These are phyloP conservation scores for Coendou prehensilis DNA, from an alignment of 2,797 vertebrate species.

Conservation along the genomic window DNA sequence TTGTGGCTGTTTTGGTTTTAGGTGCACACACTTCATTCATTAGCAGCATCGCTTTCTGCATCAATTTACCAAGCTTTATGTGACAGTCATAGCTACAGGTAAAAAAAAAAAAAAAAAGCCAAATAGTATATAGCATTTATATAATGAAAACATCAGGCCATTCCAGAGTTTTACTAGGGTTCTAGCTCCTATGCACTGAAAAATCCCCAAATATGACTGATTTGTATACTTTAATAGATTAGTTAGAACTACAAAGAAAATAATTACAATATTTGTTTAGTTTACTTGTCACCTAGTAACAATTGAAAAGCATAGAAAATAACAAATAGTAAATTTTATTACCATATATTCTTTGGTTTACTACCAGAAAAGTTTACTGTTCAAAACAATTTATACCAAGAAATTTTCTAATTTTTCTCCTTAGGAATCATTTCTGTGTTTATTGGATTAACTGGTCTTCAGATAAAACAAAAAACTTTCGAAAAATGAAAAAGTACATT, in stretches of 20 bases:
- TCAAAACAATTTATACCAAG: constrained; percentile 57
- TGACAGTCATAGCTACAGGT: constrained; percentile 99
- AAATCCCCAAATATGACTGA: constrained; percentile 28
- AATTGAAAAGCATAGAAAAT: constrained; percentile 60
- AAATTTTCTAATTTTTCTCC: constrained; percentile 42
- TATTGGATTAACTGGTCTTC: constrained; percentile 57
- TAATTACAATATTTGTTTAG: constrained; percentile 20
- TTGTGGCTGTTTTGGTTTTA: constrained; percentile 87
- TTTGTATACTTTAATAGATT: constrained; percentile 51
- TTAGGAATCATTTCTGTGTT: constrained; percentile 49
- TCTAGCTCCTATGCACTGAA: constrained; percentile 57
- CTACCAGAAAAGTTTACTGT: constrained; percentile 14
- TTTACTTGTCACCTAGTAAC: constrained; percentile 47
- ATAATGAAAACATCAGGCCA: constrained; percentile 29
- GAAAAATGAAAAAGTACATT: constrained; percentile 51
- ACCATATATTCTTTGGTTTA: not conserved
- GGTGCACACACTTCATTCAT: constrained; percentile 96
- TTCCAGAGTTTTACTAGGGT: constrained; percentile 43
- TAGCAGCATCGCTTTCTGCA: constrained; percentile 98
- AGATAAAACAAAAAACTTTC: constrained; percentile 57
- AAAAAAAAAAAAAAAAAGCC: constrained; percentile 77
- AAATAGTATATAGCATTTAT: constrained; percentile 16
- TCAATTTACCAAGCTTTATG: constrained; percentile 99
- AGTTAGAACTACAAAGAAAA: constrained; percentile 43
- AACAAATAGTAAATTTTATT: constrained; percentile 35